A percentile compares a stretch with the other conserved stretches of the same genome.
Conservation (phyloP, 2,797 vertebrate genomes). For the Naso thynnoides region DNA sequence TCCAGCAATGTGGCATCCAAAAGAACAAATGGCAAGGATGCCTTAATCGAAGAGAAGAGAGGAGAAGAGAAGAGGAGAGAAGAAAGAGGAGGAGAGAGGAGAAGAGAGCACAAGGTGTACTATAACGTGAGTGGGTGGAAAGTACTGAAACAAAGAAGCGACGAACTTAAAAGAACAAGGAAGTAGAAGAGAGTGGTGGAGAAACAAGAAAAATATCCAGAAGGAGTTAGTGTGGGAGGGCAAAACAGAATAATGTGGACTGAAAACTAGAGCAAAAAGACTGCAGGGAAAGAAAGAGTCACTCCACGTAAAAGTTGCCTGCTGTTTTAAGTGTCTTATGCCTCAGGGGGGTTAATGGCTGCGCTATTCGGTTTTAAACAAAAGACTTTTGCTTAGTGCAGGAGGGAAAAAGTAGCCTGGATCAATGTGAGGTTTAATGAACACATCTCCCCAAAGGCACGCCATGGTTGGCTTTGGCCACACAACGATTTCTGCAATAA, state of each 20-base stretch:
- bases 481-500: constrained; percentile 64
- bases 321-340: constrained; percentile 58
- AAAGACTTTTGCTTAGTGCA: constrained; percentile 57
- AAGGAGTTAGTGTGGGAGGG: constrained; percentile 77
- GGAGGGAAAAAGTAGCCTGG: constrained; percentile 50
- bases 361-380: constrained; percentile 56
- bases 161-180: constrained; percentile 54
- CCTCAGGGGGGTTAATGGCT: constrained; percentile 57
- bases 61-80: constrained; percentile 1
- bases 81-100: background rate
- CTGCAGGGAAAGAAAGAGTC: constrained; percentile 52
- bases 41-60: constrained; percentile 8
- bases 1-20: constrained; percentile 33
- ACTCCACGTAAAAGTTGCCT: constrained; percentile 50
- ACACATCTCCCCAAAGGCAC: constrained; percentile 66
- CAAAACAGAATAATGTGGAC: constrained; percentile 41
- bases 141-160: constrained; percentile 45
- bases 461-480: constrained; percentile 45
- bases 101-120: constrained; percentile 44
- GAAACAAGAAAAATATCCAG: constrained; percentile 71
- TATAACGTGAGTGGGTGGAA: constrained; percentile 58
- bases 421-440: constrained; percentile 78
- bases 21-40: constrained; percentile 10
- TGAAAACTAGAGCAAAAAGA: constrained; percentile 50
- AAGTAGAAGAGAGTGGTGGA: constrained; percentile 37